A percentile compares a stretch with the other conserved stretches of the same genome.
Conservation (phyloP, 37 sponge, comb jelly and placozoan genomes). For the Tethya wilhelma region DNA sequence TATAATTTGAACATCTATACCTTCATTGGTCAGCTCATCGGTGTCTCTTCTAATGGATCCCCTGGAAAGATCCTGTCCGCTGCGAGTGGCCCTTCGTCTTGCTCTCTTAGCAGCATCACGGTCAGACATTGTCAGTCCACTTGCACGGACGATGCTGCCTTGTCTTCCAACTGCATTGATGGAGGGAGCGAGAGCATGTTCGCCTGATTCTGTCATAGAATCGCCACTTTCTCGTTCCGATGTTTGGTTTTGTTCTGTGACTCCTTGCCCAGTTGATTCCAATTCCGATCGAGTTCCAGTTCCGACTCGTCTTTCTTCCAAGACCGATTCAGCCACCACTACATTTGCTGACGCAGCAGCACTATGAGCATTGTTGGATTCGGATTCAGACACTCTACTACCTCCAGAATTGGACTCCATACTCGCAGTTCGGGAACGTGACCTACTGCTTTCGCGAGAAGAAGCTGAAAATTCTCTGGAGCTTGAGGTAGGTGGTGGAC, state of each 20-base stretch:
- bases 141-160: slow-evolving; percentile 23
- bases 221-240: no score
- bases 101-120: slow-evolving; percentile 32
- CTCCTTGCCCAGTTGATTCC: no score
- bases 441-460: background rate
- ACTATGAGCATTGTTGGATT: background rate
- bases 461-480: no score
- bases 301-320: no score
- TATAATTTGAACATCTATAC: no score
- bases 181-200: background rate
- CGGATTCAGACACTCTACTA: slow-evolving; percentile 4
- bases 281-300: no score
- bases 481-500: background rate
- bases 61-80: background rate
- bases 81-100: background rate
- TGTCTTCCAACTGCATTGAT: background rate
- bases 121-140: slow-evolving; percentile 13
- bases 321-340: no score
- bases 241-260: no score
- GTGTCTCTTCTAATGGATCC: slow-evolving; percentile 10
- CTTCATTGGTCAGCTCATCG: slow-evolving; percentile 53
- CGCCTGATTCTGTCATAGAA: no score
- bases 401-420: background rate
- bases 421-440: background rate
- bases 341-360: background rate